Percentiles rank a stretch among this genome's conserved stretches.
Evolutionary conservation across 2,113 vertebrate genomes (phyloP).

Genomic region (Colaptes auratus): DNA sequence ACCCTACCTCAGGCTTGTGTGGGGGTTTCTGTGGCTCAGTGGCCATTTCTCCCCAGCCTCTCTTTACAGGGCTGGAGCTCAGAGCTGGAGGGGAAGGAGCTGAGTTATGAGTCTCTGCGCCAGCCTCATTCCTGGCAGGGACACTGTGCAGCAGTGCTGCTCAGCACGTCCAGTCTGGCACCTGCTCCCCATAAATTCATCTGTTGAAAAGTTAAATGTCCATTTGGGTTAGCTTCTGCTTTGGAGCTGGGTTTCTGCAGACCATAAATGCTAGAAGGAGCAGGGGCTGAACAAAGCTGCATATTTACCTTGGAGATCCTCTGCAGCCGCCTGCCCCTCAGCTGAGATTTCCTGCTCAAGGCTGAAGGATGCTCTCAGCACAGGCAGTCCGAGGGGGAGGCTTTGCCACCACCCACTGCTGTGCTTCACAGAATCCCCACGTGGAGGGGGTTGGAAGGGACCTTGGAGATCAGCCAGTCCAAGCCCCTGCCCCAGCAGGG

Average conservation of each 20-base stretch:
- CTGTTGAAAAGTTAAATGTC: background rate
- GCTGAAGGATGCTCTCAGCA: background rate
- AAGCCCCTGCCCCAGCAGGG: no score
- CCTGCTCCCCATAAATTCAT: slow-evolving; percentile 43
- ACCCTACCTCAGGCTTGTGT: background rate
- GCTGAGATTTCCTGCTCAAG: background rate
- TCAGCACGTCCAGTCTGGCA: background rate
- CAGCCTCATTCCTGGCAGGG: slow-evolving; percentile 23
- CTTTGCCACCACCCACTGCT: background rate
- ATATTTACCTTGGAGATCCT: background rate
- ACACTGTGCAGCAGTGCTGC: background rate
- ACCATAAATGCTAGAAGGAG: background rate
- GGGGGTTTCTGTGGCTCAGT: background rate
- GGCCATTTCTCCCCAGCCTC: background rate
- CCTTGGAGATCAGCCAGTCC: no score
- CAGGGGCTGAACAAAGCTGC: background rate
- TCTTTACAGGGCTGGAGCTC: background rate
- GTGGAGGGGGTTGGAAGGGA: no score
- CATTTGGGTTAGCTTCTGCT: background rate
- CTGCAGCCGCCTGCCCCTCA: background rate
- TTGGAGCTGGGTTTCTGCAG: background rate
- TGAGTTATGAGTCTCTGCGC: background rate
- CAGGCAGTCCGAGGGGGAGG: background rate
- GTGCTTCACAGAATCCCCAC: no score
- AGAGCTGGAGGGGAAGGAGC: background rate